These are phyloP conservation scores for Melanerpes formicivorus DNA, from an alignment of 2,113 vertebrate species.

Conservation along the genomic window DNA sequence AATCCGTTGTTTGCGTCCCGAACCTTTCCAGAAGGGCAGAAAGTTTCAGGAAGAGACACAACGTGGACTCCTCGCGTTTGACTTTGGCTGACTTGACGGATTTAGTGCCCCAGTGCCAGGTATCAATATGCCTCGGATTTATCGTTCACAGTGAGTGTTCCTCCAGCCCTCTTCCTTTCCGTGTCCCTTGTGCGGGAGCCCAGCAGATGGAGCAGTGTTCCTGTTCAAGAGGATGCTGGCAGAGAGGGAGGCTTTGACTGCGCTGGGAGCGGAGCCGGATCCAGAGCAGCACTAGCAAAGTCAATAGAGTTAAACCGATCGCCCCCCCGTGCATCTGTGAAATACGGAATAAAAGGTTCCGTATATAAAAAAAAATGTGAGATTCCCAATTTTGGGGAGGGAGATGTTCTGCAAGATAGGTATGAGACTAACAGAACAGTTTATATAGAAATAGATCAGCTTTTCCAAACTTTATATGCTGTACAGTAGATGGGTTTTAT, in stretches of 20 bases:
- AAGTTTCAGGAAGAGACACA: accelerated
- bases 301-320: not conserved
- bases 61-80: accelerated
- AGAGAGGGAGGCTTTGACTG: accelerated
- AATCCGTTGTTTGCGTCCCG: not conserved
- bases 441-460: not conserved
- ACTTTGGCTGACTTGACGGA: not conserved
- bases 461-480: slow-evolving; percentile 4
- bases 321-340: not conserved
- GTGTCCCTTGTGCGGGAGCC: not conserved
- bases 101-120: not conserved
- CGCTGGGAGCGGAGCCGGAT: not conserved
- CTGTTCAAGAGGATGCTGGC: not conserved
- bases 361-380: not conserved
- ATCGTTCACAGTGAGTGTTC: accelerated
- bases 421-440: not conserved
- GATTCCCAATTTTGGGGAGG: not conserved
- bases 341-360: not conserved
- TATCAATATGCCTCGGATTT: not conserved
- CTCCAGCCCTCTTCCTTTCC: not conserved
- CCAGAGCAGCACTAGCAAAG: not conserved
- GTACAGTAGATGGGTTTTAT: not conserved
- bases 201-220: slow-evolving; percentile 76
- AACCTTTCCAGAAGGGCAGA: accelerated
- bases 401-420: not conserved